These are phyloP conservation scores for Chelonus insularis DNA, from an alignment of 1,140 invertebrate species.

Conservation along the genomic window DNA sequence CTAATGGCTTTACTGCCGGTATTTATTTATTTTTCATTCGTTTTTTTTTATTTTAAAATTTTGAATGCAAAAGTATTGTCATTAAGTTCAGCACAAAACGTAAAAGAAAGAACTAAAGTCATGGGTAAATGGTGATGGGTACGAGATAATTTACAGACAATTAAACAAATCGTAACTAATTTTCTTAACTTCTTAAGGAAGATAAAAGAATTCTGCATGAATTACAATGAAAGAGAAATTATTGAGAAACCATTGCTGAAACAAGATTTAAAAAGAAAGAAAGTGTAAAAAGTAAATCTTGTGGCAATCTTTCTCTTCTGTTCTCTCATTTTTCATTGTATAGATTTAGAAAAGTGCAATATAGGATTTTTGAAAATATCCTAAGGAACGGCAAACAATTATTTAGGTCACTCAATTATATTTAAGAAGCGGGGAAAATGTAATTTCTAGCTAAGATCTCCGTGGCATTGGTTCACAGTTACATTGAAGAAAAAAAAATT, in stretches of 20 bases:
- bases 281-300: background rate
- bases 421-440: too few species aligned
- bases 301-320: conserved; percentile 6
- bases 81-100: too few species aligned
- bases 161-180: too few species aligned
- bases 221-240: conserved; percentile 17
- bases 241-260: conserved; percentile 5
- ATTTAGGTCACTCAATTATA: too few species aligned
- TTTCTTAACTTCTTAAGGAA: background rate
- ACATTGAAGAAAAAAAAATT: conserved; percentile 49
- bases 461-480: conserved; percentile 55
- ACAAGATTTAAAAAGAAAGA: background rate
- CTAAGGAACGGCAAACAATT: too few species aligned
- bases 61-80: too few species aligned
- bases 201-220: too few species aligned
- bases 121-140: background rate
- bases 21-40: too few species aligned
- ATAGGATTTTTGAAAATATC: background rate
- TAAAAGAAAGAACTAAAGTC: background rate
- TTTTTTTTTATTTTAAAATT: too few species aligned
- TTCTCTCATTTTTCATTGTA: background rate
- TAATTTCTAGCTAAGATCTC: background rate
- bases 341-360: background rate
- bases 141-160: background rate
- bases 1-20: too few species aligned